Evolutionary conservation across 2,113 vertebrate genomes (phyloP).

Genomic region (Dicaeum eximium): DNA sequence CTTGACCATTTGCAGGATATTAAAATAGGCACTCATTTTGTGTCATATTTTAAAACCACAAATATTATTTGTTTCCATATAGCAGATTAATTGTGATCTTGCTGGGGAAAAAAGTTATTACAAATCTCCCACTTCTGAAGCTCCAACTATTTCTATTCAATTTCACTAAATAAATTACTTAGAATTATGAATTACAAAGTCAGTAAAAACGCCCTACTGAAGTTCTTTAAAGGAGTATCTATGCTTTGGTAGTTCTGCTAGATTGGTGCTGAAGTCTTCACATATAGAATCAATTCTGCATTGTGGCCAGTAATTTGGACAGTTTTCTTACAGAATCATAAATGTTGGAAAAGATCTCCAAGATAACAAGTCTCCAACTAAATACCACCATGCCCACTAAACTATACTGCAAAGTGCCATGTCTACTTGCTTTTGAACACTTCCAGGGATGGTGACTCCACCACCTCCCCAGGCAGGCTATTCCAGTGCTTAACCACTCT

Average conservation of each 20-base stretch:
- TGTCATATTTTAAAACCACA: neutral
- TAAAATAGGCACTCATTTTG: neutral
- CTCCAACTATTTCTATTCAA: neutral
- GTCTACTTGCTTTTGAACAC: neutral
- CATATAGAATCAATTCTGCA: neutral
- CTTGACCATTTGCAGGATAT: neutral
- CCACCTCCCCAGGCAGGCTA: neutral
- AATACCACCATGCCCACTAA: neutral
- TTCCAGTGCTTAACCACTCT: neutral
- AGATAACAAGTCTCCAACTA: neutral
- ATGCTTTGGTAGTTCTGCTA: neutral
- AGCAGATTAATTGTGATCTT: neutral
- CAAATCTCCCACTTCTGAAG: neutral
- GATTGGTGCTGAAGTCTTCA: neutral
- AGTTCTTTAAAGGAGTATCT: neutral
- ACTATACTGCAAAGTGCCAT: fast-evolving
- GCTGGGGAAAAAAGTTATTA: neutral
- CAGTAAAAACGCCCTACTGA: neutral
- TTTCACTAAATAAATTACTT: neutral
- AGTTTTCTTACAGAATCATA: neutral
- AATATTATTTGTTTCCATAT: neutral
- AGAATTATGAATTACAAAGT: neutral
- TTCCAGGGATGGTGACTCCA: neutral
- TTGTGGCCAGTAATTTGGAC: neutral
- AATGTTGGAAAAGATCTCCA: neutral